These are phyloP conservation scores for Sus scrofa DNA, from an alignment of 2,113 vertebrate genomes.

Conservation along the genomic window DNA sequence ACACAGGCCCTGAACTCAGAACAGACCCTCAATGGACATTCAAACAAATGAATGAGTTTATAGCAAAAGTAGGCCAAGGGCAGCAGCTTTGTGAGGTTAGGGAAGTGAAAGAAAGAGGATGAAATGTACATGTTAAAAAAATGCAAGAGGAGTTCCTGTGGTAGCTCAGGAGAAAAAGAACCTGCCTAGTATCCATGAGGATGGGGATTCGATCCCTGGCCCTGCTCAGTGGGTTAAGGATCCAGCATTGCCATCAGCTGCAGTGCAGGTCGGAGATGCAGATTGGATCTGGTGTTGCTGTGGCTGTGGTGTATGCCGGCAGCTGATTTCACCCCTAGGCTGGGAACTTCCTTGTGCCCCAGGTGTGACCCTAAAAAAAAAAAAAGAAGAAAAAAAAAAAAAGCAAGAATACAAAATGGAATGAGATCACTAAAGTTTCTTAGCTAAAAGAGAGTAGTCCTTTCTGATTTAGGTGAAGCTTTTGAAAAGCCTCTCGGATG, in stretches of 20 bases:
- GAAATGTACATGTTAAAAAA: neutral
- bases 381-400: neutral
- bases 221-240: no score
- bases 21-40: neutral
- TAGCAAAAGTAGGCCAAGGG: neutral
- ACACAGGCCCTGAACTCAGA: neutral
- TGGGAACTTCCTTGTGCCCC: no score
- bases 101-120: neutral
- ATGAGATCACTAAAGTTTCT: neutral
- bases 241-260: no score
- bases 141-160: no score
- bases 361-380: no score
- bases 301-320: no score
- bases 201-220: no score
- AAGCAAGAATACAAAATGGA: neutral
- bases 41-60: neutral
- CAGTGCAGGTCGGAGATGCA: no score
- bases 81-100: neutral
- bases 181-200: no score
- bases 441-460: neutral
- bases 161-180: no score
- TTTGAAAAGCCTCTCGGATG: constrained; percentile 12
- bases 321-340: no score
- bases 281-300: no score
- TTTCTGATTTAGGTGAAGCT: constrained; percentile 41